Evolutionary conservation across 2,797 vertebrate genomes (phyloP), one percentile per base, ranked within the genome.

Genomic region (Danio choprae): DNA sequence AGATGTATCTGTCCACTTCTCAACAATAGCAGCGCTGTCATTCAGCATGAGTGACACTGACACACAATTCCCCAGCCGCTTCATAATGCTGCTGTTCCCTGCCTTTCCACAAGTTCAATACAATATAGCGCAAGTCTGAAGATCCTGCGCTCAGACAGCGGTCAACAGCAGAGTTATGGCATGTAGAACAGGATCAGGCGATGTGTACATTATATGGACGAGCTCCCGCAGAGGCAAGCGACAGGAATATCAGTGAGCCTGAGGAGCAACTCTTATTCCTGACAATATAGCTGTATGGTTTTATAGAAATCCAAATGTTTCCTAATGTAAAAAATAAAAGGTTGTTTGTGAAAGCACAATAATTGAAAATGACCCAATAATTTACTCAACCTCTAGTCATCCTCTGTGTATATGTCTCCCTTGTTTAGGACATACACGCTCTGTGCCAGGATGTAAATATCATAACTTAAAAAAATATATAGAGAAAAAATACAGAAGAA

Each of bases 41-140:
- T 76, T 76, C 74, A 65, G n/a, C 13, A 5, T 76, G 74, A 76
- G 36, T 76, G 74, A 64, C 74, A 53, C 60, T 64, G 74, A 60
- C 74, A 76, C 48, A 53, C 50, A 64, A 76, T 76, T 76, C 74
- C 74, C 48, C 48, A 62, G 48, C 9, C 13, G 18, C 60, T 40
- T 75, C 59, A 64, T 51, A 75, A 63, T 51, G 46, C 59, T 20
- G n/a, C 29, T 48, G 5, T 38, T 74, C 43, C 55, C 22, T 46
- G 71, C 4, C 10, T 12, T 22, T 53, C 59, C 18, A 48, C 8
- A 1, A 58, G 41, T 73, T 73, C 41, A 73, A 59, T 74, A 59
- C 29, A 59, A 60, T 60, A 12, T 48, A 41, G 18, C 41, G 55
- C 2, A 5, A 43, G 13, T 55, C 36, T 43, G 50, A 60, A 65